Evolutionary conservation across 2,888 invertebrate species (phyloP).

Genomic region (Apodemia duryi): DNA sequence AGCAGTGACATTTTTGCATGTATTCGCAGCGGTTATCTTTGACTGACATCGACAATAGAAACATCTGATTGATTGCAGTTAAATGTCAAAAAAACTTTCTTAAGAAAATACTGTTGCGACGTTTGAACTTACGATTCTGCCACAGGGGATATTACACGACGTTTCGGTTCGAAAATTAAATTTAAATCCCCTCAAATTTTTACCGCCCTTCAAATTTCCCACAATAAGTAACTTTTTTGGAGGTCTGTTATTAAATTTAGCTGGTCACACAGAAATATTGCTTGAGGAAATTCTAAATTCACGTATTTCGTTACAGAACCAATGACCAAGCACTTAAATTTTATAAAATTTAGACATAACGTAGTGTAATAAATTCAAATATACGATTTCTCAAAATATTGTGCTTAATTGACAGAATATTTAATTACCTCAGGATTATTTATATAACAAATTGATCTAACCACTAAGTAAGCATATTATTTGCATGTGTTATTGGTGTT

Average conservation of each 20-base stretch:
- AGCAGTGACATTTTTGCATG: no score
- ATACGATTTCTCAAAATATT: no score
- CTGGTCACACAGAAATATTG: conserved; percentile 44
- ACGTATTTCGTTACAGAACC: neutral
- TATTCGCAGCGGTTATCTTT: no score
- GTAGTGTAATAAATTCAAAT: no score
- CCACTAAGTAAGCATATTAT: no score
- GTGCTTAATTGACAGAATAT: no score
- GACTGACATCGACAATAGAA: neutral
- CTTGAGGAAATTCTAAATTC: conserved; percentile 23
- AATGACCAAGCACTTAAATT: neutral
- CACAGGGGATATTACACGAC: conserved; percentile 69
- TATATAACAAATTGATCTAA: no score
- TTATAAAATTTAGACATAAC: neutral
- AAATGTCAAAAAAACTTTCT: neutral
- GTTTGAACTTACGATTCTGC: conserved; percentile 58
- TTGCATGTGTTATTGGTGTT: no score
- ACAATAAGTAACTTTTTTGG: conserved; percentile 55
- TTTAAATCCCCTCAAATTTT: conserved; percentile 75
- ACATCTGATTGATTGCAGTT: neutral
- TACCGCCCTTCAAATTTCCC: conserved; percentile 66
- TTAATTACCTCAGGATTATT: no score
- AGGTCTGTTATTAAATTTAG: conserved; percentile 52
- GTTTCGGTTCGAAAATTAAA: conserved; percentile 74
- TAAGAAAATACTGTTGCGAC: conserved; percentile 47